Evolutionary conservation across 2,888 invertebrate species (phyloP), one percentile per base, ranked within the genome.

Genomic region (Boloria euphrosyne): DNA sequence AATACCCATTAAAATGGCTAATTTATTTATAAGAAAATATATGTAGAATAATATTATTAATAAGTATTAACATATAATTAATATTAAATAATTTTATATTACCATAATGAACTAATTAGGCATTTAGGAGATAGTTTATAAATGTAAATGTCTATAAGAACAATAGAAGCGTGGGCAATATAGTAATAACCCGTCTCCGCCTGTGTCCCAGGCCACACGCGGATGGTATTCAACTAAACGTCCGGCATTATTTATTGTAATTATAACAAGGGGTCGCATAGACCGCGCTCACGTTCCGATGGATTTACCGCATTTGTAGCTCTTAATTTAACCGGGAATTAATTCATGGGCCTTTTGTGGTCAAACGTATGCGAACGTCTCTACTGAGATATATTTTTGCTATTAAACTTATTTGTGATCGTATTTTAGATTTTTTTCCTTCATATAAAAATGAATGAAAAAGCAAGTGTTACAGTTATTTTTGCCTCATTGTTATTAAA

Each of bases 211-310:
- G 74, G 71, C 76, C 74, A 70, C 62, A 71, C 50, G 31, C 62
- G 54, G 74, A 66, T 65, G 70, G 72, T 74, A 71, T 76, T 74
- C 77, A 76, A 74, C 75, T 62, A 75, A 78, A 75, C 74, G 78
- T 78, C 77, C 57, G 51, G 69, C 68, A 76, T 76, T 80, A 84
- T 84, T 84, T 83, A 84, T 84, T 77, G 71, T 79, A 76, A 80
- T 81, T 76, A 76, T 81, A 75, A 75, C 73, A 71, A 73, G 71
- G 72, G 77, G 76, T 77, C 78, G 66, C 61, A 58, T 62, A 64
- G 67, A 66, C 68, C 67, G 59, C 67, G 55, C 18, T 55, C 63
- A 60, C 65, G 51, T 60, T 55, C 54, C 65, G 52, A 65, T 65
- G 53, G 46, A 64, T 60, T 67, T 51, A 53, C 64, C 51, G 47